Evolutionary conservation across 2,888 invertebrate genomes (phyloP).

Genomic region (Spilarctia lutea): DNA sequence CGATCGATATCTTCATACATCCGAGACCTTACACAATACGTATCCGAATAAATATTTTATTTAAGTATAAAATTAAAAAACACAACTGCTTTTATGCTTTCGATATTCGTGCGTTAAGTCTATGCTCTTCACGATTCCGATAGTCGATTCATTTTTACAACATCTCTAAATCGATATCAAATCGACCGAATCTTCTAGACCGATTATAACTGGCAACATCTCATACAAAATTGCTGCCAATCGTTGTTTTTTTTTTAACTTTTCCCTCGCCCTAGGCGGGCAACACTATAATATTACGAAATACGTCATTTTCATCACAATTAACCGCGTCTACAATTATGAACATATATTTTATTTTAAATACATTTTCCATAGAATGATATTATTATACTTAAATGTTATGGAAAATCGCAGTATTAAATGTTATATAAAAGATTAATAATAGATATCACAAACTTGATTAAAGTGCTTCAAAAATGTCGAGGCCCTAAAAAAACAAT

Average conservation of each 20-base stretch:
- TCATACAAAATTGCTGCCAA: slow-evolving; percentile 41
- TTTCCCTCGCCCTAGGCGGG: slow-evolving; percentile 47
- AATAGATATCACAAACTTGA: slow-evolving; percentile 26
- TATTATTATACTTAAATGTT: slow-evolving; percentile 21
- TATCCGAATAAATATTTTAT: slow-evolving; percentile 80
- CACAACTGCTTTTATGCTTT: slow-evolving; percentile 78
- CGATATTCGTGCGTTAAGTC: slow-evolving; percentile 69
- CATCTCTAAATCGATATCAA: slow-evolving; percentile 39
- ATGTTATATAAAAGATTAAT: slow-evolving; percentile 25
- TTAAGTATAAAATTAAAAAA: slow-evolving; percentile 85
- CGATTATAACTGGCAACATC: slow-evolving; percentile 52
- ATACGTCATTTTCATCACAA: slow-evolving; percentile 65
- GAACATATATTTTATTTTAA: slow-evolving; percentile 55
- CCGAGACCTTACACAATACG: slow-evolving; percentile 71
- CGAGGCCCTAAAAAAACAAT: slow-evolving; percentile 24
- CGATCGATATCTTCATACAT: slow-evolving; percentile 41
- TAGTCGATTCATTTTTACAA: slow-evolving; percentile 52
- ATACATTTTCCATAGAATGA: slow-evolving; percentile 32
- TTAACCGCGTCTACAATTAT: slow-evolving; percentile 50
- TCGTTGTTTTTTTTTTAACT: slow-evolving; percentile 51
- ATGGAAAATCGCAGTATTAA: slow-evolving; percentile 22
- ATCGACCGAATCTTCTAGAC: slow-evolving; percentile 44
- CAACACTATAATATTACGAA: slow-evolving; percentile 52
- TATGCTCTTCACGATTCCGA: slow-evolving; percentile 52
- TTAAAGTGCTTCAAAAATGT: slow-evolving; percentile 22